Evolutionary conservation across 1,140 invertebrate species (phyloP).

Genomic region (Choristoneura fumiferana): DNA sequence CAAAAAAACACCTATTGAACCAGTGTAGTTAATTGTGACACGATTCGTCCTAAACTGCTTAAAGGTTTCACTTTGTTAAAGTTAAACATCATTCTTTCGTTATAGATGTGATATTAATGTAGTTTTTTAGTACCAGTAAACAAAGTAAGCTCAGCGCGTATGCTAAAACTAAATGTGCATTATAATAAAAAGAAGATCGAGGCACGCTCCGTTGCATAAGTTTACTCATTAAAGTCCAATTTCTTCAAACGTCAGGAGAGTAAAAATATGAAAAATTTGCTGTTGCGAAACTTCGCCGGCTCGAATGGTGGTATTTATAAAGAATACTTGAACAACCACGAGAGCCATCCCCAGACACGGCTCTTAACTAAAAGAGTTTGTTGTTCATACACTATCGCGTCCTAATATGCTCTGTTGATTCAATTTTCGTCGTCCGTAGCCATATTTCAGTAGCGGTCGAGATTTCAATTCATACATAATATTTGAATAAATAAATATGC

Average conservation of each 20-base stretch:
- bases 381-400: constrained; percentile 41
- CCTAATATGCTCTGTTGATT: constrained; percentile 59
- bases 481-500: constrained; percentile 79
- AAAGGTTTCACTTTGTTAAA: too few relatives aligned
- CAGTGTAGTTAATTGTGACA: too few relatives aligned
- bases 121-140: neutral
- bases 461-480: constrained; percentile 75
- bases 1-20: too few relatives aligned
- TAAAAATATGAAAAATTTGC: constrained; percentile 45
- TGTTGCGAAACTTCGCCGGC: constrained; percentile 34
- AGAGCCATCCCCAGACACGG: too few relatives aligned
- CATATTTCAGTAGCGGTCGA: constrained; percentile 68
- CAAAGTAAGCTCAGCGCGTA: constrained; percentile 28
- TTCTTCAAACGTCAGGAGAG: constrained; percentile 45
- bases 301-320: constrained; percentile 38
- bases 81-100: too few relatives aligned
- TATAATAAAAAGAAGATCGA: constrained; percentile 37
- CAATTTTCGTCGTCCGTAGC: constrained; percentile 61
- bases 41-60: too few relatives aligned
- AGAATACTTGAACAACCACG: too few relatives aligned
- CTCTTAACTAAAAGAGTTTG: constrained; percentile 34
- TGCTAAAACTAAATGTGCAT: constrained; percentile 17
- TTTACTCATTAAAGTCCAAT: constrained; percentile 57
- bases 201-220: constrained; percentile 42
- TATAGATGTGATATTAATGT: too few relatives aligned